These are phyloP conservation scores for Entomobrya proxima DNA, from an alignment of 2,888 invertebrate species.

Conservation along the genomic window DNA sequence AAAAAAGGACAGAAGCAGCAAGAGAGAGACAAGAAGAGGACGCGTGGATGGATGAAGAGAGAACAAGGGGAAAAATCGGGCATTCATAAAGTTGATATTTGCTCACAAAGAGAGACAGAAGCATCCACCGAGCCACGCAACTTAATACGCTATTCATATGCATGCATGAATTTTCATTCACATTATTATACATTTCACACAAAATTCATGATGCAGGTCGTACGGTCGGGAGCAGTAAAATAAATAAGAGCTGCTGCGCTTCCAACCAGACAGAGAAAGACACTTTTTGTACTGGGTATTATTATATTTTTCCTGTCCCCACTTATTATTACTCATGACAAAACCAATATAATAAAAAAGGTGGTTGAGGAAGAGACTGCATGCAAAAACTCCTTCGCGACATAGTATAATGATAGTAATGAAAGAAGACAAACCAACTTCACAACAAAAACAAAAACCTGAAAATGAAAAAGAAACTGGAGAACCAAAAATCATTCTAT, in stretches of 20 bases:
- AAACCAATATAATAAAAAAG: conserved; percentile 6
- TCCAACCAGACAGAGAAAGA: neutral
- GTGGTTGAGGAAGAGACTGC: conserved; percentile 21
- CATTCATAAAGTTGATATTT: conserved; percentile 52
- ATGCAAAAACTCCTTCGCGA: conserved; percentile 35
- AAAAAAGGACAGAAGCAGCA: conserved; percentile 13
- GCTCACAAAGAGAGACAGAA: conserved; percentile 19
- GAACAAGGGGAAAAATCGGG: conserved; percentile 40
- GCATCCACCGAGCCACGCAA: conserved; percentile 34
- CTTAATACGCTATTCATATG: conserved; percentile 32
- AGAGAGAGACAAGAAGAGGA: neutral
- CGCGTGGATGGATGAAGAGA: conserved; percentile 21
- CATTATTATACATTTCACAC: conserved; percentile 34
- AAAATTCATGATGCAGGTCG: conserved; percentile 16
- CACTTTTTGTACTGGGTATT: neutral
- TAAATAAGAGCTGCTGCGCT: neutral
- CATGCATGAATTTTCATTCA: conserved; percentile 49
- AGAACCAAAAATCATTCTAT: conserved; percentile 27
- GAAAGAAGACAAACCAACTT: neutral
- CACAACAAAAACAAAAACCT: neutral
- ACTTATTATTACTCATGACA: neutral
- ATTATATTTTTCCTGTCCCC: neutral
- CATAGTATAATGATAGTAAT: conserved; percentile 12
- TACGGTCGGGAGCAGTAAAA: neutral
- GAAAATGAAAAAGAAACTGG: neutral